Evolutionary conservation across 2,797 vertebrate species (phyloP).

Genomic region (Anguilla marmorata): DNA sequence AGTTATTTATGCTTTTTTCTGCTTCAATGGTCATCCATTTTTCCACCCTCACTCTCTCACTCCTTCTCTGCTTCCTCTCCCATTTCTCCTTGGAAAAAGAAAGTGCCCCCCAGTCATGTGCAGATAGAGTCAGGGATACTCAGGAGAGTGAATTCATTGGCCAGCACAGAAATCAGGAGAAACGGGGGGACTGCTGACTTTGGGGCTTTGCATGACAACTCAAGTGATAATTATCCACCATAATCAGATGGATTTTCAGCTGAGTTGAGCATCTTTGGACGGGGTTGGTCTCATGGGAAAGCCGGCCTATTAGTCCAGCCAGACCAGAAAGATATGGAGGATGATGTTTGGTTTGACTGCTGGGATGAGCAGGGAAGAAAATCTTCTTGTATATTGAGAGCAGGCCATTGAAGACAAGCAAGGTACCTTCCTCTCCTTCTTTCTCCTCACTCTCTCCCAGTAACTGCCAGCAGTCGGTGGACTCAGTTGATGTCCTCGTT

Average conservation of each 20-base stretch:
- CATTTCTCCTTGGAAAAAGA: conserved; percentile 2
- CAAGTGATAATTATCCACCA: background rate
- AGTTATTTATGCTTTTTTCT: conserved; percentile 8
- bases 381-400: background rate
- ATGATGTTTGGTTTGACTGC: background rate
- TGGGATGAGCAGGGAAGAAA: background rate
- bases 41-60: background rate
- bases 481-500: conserved; percentile 66
- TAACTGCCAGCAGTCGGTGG: background rate
- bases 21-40: conserved; percentile 1
- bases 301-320: background rate
- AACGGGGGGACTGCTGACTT: background rate
- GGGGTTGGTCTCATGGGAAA: background rate
- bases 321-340: background rate
- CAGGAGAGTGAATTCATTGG: background rate
- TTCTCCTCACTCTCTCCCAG: background rate
- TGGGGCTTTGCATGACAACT: background rate
- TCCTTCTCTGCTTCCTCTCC: background rate
- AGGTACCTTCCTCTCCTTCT: background rate
- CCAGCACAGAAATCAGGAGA: background rate
- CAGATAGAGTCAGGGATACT: background rate
- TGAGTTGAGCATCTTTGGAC: background rate
- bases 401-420: background rate
- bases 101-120: background rate
- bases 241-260: background rate